A percentile compares a stretch with the other conserved stretches of the same genome.
Evolutionary conservation across 1,140 invertebrate genomes (phyloP).

Genomic region (Hydropsyche tenuis): DNA sequence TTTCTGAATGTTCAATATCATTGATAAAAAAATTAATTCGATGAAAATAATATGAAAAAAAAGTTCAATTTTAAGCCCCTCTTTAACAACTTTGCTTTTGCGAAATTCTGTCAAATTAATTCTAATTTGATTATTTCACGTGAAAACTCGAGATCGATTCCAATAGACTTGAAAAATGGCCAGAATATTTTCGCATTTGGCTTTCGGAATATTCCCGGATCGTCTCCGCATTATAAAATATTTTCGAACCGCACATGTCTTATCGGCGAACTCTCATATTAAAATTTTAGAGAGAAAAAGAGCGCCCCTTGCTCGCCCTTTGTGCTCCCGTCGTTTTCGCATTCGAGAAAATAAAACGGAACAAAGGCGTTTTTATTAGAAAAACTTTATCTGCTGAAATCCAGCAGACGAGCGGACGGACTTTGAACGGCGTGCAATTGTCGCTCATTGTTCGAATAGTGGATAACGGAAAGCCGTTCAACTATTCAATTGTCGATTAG

Average conservation of each 20-base stretch:
- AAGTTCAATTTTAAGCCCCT: too few species aligned
- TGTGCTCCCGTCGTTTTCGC: not conserved
- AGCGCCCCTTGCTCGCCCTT: not conserved
- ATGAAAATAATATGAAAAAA: too few species aligned
- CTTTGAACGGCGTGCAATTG: conserved; percentile 21
- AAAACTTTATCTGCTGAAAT: conserved; percentile 3
- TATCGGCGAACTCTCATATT: not conserved
- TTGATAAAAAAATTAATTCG: too few species aligned
- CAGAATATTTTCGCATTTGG: too few species aligned
- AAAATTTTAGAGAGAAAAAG: not conserved
- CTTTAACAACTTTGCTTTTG: too few species aligned
- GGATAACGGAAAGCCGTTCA: conserved; percentile 4
- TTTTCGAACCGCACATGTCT: not conserved
- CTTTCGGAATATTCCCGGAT: too few species aligned
- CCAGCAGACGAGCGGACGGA: not conserved
- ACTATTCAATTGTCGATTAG: too few species aligned
- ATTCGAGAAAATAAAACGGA: not conserved
- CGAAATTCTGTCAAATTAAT: too few species aligned
- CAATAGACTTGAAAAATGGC: too few species aligned
- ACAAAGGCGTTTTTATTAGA: not conserved
- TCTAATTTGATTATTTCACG: too few species aligned
- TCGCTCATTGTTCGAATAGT: not conserved
- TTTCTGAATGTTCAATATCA: too few species aligned
- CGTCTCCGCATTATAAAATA: not conserved
- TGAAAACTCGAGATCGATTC: too few species aligned